Conservation (phyloP, 2,797 vertebrate genomes). For the Macropus fuliginosus region DNA sequence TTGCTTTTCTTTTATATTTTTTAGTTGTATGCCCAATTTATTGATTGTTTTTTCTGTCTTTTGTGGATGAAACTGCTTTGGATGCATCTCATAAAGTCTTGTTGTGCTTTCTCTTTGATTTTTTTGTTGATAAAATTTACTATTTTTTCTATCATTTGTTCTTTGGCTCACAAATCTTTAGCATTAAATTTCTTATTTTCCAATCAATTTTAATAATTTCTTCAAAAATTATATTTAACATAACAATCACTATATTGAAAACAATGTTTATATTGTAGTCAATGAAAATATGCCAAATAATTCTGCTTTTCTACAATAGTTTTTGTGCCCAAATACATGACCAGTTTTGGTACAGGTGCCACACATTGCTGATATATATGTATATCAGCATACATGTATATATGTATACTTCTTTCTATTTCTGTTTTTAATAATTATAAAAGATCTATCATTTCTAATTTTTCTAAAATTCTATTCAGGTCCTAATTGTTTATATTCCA, state of each 20-base stretch:
- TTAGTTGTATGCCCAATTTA: too few species aligned
- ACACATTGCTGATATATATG: not conserved
- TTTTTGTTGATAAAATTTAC: too few species aligned
- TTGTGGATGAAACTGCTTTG: too few species aligned
- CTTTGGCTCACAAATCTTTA: not conserved
- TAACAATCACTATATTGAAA: not conserved
- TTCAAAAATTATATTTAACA: not conserved
- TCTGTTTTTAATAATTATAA: not conserved
- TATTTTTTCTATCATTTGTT: too few species aligned
- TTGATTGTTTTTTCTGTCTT: too few species aligned
- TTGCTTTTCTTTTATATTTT: too few species aligned
- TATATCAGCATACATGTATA: not conserved
- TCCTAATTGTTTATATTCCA: not conserved
- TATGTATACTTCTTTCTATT: not conserved
- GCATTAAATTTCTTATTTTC: not conserved
- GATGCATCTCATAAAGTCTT: too few species aligned
- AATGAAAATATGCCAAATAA: not conserved
- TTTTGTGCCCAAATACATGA: not conserved
- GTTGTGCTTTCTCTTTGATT: too few species aligned
- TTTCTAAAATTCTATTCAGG: not conserved
- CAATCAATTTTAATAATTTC: not conserved
- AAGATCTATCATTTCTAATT: not conserved
- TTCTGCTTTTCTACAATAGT: not conserved
- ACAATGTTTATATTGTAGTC: not conserved
- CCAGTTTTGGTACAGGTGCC: not conserved